These are phyloP conservation scores for Danionella dracula DNA, from an alignment of 2,797 vertebrate genomes.

Conservation along the genomic window DNA sequence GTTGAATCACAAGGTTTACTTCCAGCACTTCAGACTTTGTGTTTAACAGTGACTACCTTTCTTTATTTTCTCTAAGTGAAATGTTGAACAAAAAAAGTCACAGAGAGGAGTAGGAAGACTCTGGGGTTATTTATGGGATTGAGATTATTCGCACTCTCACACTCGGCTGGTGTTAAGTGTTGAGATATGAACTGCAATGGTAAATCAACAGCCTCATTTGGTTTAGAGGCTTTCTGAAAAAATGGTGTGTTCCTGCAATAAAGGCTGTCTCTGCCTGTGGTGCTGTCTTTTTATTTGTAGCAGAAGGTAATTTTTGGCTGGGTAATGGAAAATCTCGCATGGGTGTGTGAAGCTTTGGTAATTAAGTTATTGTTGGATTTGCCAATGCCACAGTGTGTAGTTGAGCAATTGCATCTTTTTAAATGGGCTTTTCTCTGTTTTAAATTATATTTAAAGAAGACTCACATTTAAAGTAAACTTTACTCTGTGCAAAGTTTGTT, in stretches of 20 bases:
- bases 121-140: slow-evolving; percentile 21
- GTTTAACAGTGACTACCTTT: slow-evolving; percentile 2
- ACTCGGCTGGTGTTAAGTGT: neutral
- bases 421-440: no score
- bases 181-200: slow-evolving; percentile 19
- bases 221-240: slow-evolving; percentile 1
- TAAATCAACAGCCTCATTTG: slow-evolving; percentile 19
- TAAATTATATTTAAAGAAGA: no score
- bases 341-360: slow-evolving; percentile 23
- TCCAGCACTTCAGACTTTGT: neutral
- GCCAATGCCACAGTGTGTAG: slow-evolving; percentile 2
- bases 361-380: slow-evolving; percentile 18
- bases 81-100: slow-evolving; percentile 6
- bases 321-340: slow-evolving; percentile 36
- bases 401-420: neutral
- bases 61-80: slow-evolving; percentile 21
- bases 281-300: no score
- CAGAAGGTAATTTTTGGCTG: neutral
- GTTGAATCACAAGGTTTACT: slow-evolving; percentile 3
- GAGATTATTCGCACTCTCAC: neutral
- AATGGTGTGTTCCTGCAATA: neutral
- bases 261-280: no score
- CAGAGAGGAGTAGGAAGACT: slow-evolving; percentile 27
- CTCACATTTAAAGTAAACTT: no score
- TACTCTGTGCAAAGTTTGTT: no score